Conservation (phyloP, 2,113 vertebrate genomes). For the Panthera leo region DNA sequence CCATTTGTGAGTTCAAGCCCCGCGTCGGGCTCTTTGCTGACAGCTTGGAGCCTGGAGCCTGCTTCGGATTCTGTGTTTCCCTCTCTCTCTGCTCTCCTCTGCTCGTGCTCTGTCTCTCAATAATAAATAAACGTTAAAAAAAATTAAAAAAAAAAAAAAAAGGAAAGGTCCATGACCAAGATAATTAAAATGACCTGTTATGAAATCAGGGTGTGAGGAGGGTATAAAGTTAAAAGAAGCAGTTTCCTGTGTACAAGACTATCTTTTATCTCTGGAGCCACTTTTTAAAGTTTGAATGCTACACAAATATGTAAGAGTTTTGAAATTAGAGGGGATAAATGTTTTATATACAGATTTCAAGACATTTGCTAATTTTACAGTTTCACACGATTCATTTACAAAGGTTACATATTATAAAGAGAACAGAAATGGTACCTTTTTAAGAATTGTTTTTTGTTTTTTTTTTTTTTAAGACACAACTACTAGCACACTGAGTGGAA, state of each 20-base stretch:
- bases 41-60: no score
- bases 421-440: conserved; percentile 86
- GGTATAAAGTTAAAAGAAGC: conserved; percentile 86
- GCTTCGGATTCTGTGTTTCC: no score
- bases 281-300: conserved; percentile 77
- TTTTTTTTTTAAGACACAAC: conserved; percentile 60
- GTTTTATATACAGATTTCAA: conserved; percentile 89
- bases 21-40: no score
- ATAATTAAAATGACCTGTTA: conserved; percentile 82
- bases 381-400: conserved; percentile 86
- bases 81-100: no score
- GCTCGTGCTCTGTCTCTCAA: no score
- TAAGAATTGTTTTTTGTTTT: conserved; percentile 82
- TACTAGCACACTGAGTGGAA: conserved; percentile 79
- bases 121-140: no score
- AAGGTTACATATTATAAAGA: conserved; percentile 87
- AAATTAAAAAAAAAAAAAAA: no score
- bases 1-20: no score
- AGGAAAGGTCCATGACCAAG: conserved; percentile 64
- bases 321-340: conserved; percentile 90
- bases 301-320: conserved; percentile 72
- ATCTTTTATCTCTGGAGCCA: conserved; percentile 83
- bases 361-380: conserved; percentile 90
- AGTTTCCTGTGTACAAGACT: conserved; percentile 87
- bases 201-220: conserved; percentile 78